These are phyloP conservation scores for Holothuria glaberrima DNA, from an alignment of 35 echinoderm and acorn worm genomes.

Conservation along the genomic window DNA sequence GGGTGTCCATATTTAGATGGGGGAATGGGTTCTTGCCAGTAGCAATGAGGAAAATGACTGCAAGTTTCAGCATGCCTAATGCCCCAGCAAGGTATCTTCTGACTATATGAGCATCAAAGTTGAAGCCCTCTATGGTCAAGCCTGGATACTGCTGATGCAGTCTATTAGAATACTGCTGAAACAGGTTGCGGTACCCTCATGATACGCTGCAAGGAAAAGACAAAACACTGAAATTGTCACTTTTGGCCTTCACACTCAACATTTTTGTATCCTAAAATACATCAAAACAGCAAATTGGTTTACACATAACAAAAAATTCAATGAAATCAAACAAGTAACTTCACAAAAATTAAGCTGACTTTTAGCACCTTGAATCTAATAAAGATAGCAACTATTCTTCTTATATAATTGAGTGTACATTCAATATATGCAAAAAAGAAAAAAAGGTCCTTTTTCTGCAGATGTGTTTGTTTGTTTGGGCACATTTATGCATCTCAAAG, in stretches of 20 bases:
- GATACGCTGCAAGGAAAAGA: constrained; percentile 75
- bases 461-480: too few species aligned
- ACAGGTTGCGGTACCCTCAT: constrained; percentile 97
- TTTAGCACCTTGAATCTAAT: too few species aligned
- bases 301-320: too few species aligned
- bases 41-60: constrained; percentile 74
- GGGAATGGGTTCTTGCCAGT: constrained; percentile 87
- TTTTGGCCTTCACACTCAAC: background rate
- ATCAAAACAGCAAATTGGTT: too few species aligned
- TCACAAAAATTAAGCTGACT: too few species aligned
- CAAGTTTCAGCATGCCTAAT: constrained; percentile 75
- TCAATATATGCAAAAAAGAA: too few species aligned
- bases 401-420: too few species aligned
- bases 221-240: background rate
- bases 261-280: too few species aligned
- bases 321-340: too few species aligned
- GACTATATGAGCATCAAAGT: constrained; percentile 83
- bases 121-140: constrained; percentile 80
- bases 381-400: too few species aligned
- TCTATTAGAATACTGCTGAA: constrained; percentile 87
- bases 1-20: constrained; percentile 78
- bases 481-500: too few species aligned
- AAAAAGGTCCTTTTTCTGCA: too few species aligned
- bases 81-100: constrained; percentile 78
- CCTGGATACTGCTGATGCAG: constrained; percentile 90